phyloP scores from a whole-genome alignment of 2,888 invertebrate species.

The Ecliptopera silaceata region DNA sequence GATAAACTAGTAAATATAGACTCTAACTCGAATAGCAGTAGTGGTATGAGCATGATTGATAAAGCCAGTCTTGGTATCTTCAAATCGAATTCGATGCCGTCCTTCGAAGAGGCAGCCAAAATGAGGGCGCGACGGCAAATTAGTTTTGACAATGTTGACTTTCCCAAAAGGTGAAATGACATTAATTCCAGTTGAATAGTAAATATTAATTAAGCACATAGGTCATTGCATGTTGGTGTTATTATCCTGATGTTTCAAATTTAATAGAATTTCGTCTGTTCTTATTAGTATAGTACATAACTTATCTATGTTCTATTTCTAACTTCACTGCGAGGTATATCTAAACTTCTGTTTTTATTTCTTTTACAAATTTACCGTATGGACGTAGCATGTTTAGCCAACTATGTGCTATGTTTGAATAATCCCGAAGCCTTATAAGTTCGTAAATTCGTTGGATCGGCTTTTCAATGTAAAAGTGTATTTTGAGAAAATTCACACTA shows the following conservation, averaged over 20 bases:
- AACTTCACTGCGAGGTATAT: no score
- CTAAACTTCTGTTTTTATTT: no score
- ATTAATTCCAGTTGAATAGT: conserved; percentile 7
- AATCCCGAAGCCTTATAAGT: no score
- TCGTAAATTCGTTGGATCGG: no score
- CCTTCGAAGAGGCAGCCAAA: conserved; percentile 73
- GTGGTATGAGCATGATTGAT: conserved; percentile 60
- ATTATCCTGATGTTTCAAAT: conserved; percentile 2
- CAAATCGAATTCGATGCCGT: conserved; percentile 74
- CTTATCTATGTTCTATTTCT: not conserved
- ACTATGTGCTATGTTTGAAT: no score
- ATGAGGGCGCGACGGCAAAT: conserved; percentile 84
- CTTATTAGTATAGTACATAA: not conserved
- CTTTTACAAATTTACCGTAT: no score
- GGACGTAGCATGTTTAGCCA: no score
- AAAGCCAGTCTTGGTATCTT: conserved; percentile 58
- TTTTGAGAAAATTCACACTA: no score
- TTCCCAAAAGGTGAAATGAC: conserved; percentile 70
- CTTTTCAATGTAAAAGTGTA: no score
- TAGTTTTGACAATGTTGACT: conserved; percentile 82
- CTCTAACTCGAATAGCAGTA: conserved; percentile 66
- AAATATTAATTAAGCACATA: not conserved
- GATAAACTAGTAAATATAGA: conserved; percentile 77
- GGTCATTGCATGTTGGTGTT: not conserved
- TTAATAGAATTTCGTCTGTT: not conserved